Percentiles rank a stretch among this genome's conserved stretches.
phyloP scores from a whole-genome alignment of 2,113 vertebrate species.

The Tachysurus vachellii region DNA sequence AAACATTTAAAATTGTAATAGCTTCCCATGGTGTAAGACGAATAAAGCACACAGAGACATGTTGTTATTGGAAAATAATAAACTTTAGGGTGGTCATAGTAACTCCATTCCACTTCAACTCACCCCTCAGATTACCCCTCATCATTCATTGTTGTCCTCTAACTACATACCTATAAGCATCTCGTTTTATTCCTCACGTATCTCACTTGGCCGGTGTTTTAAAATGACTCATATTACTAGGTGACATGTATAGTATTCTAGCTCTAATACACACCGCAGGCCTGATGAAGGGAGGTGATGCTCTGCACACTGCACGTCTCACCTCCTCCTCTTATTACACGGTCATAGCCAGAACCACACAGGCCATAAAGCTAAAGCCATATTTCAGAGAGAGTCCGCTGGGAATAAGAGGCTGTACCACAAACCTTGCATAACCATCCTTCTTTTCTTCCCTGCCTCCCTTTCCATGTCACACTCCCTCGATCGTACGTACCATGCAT shows the following conservation, averaged over 20 bases:
- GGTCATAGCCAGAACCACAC: constrained; percentile 38
- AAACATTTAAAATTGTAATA: neutral
- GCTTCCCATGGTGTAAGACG: neutral
- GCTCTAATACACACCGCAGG: neutral
- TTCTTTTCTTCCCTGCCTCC: neutral
- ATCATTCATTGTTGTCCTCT: neutral
- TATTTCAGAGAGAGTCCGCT: constrained; percentile 30
- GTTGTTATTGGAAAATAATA: neutral
- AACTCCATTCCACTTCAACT: neutral
- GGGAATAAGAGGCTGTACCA: constrained; percentile 34
- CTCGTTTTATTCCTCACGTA: neutral
- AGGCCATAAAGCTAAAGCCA: constrained; percentile 40
- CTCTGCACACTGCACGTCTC: constrained; percentile 1
- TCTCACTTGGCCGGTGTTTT: neutral
- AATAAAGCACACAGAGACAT: neutral
- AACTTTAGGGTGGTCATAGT: neutral
- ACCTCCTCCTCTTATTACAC: constrained; percentile 38
- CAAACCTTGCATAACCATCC: constrained; percentile 37
- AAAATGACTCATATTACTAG: constrained; percentile 4
- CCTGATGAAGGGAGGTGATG: constrained; percentile 1
- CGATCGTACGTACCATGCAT: constrained; percentile 1
- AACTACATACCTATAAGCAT: neutral
- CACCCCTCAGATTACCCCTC: neutral
- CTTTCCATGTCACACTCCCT: neutral
- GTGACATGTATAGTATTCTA: neutral